Conservation (phyloP, 2,113 vertebrate genomes). For the Podiceps cristatus region DNA sequence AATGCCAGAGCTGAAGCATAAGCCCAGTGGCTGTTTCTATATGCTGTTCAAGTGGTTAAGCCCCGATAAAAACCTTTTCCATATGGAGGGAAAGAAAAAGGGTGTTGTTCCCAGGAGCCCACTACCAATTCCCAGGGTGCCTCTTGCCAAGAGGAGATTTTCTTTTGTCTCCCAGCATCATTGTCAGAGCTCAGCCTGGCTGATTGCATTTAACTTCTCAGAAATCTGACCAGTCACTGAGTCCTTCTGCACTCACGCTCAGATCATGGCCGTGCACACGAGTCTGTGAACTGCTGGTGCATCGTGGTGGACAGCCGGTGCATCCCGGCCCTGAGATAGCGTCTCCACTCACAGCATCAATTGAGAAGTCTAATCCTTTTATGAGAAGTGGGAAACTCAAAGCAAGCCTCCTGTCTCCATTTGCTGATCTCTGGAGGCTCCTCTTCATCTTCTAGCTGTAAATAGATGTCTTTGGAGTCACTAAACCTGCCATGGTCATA, state of each 20-base stretch:
- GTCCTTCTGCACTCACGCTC: not conserved
- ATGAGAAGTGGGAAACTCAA: not conserved
- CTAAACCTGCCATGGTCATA: fast-evolving
- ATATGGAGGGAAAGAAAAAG: slow-evolving; percentile 6
- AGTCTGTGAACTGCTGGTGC: not conserved
- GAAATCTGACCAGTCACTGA: fast-evolving
- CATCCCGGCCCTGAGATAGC: not conserved
- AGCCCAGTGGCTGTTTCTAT: not conserved
- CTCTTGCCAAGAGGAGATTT: slow-evolving; percentile 9
- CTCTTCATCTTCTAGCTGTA: not conserved
- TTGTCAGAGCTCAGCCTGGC: not conserved
- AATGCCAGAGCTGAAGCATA: not conserved
- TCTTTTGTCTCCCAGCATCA: not conserved
- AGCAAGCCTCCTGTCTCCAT: not conserved
- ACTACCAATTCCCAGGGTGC: slow-evolving; percentile 1
- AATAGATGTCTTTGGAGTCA: not conserved
- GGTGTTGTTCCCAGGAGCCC: slow-evolving; percentile 6
- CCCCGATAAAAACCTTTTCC: not conserved
- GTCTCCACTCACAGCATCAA: not conserved
- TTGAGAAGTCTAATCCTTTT: not conserved
- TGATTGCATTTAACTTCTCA: not conserved
- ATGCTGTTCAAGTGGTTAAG: not conserved
- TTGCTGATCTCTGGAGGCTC: not conserved
- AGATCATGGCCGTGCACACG: fast-evolving
- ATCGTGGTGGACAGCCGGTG: fast-evolving